These are phyloP conservation scores for Tetragonula clypearis DNA, from an alignment of 1,140 invertebrate genomes.

Conservation along the genomic window DNA sequence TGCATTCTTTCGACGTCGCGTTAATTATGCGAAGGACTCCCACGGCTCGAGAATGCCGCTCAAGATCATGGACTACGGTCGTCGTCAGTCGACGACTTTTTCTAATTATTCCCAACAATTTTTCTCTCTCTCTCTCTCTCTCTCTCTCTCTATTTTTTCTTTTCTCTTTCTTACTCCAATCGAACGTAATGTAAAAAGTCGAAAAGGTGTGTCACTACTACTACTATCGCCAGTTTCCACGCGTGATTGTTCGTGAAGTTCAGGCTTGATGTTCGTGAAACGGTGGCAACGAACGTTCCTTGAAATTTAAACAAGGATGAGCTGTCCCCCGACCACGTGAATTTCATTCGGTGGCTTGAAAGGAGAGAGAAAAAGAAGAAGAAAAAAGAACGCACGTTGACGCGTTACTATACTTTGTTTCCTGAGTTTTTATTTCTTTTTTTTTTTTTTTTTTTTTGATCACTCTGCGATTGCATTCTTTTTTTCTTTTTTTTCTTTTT, in stretches of 20 bases:
- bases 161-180: too few relatives aligned
- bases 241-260: too few relatives aligned
- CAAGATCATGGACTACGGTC: conserved; percentile 77
- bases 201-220: too few relatives aligned
- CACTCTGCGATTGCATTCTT: too few relatives aligned
- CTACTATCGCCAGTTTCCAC: not conserved
- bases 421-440: too few relatives aligned
- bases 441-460: too few relatives aligned
- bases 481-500: too few relatives aligned
- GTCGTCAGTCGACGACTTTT: conserved; percentile 59
- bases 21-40: conserved; percentile 79
- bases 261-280: not conserved
- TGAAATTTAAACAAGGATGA: not conserved
- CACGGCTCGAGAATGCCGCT: conserved; percentile 72
- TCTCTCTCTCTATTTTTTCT: too few relatives aligned
- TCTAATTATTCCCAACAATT: conserved; percentile 62
- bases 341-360: not conserved
- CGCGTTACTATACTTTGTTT: too few relatives aligned
- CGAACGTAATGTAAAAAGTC: too few relatives aligned
- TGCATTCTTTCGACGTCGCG: conserved; percentile 68
- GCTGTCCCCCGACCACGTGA: not conserved
- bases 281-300: conserved; percentile 1
- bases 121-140: conserved; percentile 22
- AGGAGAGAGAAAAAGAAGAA: not conserved
- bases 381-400: too few relatives aligned